Conservation (phyloP, 1,140 invertebrate species). For the Notospermus geniculatus region DNA sequence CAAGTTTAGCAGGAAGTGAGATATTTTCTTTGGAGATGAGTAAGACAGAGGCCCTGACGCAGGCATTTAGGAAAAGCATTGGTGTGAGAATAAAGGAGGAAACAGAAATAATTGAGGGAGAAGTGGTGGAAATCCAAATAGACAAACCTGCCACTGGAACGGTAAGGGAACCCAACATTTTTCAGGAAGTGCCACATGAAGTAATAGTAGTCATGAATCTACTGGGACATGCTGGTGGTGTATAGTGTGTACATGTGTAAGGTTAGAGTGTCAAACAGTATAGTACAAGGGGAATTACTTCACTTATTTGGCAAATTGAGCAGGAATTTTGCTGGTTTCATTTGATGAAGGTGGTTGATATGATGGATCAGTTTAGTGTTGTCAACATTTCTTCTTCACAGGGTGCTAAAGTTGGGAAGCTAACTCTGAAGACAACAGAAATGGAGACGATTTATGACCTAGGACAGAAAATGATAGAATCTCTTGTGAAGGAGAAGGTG, state of each 20-base stretch:
- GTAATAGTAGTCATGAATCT: too few species aligned
- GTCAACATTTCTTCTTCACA: constrained; percentile 25
- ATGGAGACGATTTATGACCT: constrained; percentile 99
- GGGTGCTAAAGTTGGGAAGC: constrained; percentile 84
- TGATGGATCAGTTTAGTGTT: constrained; percentile 13
- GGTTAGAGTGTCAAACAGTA: too few species aligned
- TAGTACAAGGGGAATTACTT: too few species aligned
- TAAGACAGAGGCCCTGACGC: constrained; percentile 97
- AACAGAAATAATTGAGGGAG: constrained; percentile 97
- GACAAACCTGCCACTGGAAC: constrained; percentile 88
- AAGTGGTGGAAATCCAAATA: constrained; percentile 97
- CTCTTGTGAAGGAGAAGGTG: constrained; percentile 92
- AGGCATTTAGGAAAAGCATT: constrained; percentile 95
- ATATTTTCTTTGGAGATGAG: constrained; percentile 99
- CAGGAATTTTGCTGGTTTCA: too few species aligned
- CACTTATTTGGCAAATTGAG: too few species aligned
- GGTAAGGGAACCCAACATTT: constrained; percentile 46
- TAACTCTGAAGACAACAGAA: constrained; percentile 97
- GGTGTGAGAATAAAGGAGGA: constrained; percentile 98
- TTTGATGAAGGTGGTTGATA: background rate
- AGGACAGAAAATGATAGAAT: constrained; percentile 98
- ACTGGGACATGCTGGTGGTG: too few species aligned
- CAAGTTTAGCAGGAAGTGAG: constrained; percentile 96
- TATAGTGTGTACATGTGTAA: too few species aligned
- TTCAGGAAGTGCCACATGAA: constrained; percentile 72